Base-by-base conservation (phyloP, 2,888 invertebrate species). In the Xestia c-nigrum region DNA sequence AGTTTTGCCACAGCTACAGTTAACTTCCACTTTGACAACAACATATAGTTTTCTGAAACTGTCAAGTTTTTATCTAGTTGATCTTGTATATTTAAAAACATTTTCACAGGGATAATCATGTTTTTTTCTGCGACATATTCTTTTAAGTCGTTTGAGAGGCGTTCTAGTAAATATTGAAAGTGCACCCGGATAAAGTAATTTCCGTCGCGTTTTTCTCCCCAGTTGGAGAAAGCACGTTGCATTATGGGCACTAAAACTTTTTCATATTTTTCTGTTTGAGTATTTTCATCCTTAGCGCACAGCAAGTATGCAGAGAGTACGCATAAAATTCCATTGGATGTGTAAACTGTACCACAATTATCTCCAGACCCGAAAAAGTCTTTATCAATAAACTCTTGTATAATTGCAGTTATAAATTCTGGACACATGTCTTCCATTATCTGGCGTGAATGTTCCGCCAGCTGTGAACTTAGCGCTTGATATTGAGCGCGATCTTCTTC, bases 11-110 rank as follows among this genome's bases (percentile, higher is more conserved):
- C 80, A 67, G 88, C 87, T 6, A 90, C 85, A 12, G 89, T 83
- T 55, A 95, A 81, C 72, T 92, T 92, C 92, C 93, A 93, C 38
- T 83, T 89, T 31, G 91, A 92, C 76, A 95, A 47, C 66, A 92
- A 74, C 19, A 92, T 65, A 73, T 95, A 95, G 81, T 94, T 91
- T 87, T 94, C 90, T 69, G 90, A 78, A 16, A 90, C n/a, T 5
- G 89, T 24, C 68, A 95, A 78, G 40, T 80, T 76, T 14, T 90
- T 86, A 47, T 80, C 78, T n/a, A 93, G 55, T 80, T 90, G 86
- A 1, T 75, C 73, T 78, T 89, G 83, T 50, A 94, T 91, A 31
- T 85, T 75, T 31, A 74, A 59, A 84, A 89, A 93, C 84, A 94
- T 86, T 85, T 89, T 89, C 9, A 84, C 72, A 16, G 93, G 93